Evolutionary conservation across 2,888 invertebrate species (phyloP).

Genomic region (Tolmerus cingulatus): DNA sequence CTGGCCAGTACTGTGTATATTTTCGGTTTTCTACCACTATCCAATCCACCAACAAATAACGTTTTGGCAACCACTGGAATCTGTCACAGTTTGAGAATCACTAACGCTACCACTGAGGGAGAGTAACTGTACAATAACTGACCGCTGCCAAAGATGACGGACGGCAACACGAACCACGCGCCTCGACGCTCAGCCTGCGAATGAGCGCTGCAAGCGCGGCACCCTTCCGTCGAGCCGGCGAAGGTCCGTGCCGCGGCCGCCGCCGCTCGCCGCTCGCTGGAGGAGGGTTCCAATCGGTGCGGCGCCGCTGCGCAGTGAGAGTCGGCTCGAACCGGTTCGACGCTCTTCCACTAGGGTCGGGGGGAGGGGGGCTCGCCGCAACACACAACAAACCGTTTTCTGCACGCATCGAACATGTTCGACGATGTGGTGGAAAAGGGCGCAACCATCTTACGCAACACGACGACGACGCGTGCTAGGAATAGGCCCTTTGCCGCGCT

Average conservation of each 20-base stretch:
- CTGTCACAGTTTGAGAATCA: neutral
- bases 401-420: neutral
- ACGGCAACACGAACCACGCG: constrained; percentile 3
- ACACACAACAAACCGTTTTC: neutral
- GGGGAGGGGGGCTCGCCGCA: neutral
- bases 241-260: neutral
- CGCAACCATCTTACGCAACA: neutral
- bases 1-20: neutral
- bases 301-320: neutral
- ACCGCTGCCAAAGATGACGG: neutral
- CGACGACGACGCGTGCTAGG: neutral
- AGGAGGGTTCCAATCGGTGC: neutral
- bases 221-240: neutral
- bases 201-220: neutral
- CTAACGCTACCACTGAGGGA: neutral
- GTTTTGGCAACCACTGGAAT: neutral
- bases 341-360: neutral
- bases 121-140: neutral
- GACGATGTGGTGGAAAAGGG: neutral
- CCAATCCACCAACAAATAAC: neutral
- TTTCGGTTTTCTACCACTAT: constrained; percentile 9
- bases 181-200: constrained; percentile 1
- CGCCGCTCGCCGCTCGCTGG: neutral
- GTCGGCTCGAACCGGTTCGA: neutral
- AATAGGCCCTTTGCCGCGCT: neutral